A percentile compares a stretch with the other conserved stretches of the same genome.
Evolutionary conservation across 2,888 invertebrate genomes (phyloP).

Genomic region (Anticlea derivata): DNA sequence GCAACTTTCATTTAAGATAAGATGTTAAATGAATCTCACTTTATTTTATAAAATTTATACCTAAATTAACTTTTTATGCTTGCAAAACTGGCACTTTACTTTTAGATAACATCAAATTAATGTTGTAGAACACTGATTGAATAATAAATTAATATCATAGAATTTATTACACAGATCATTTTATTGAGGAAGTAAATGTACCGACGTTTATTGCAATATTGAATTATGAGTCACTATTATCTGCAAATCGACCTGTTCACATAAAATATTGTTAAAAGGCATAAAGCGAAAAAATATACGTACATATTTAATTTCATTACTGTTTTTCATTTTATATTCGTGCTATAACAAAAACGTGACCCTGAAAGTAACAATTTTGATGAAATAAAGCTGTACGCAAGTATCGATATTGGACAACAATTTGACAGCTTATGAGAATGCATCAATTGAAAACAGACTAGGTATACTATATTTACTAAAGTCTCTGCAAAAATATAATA

Average conservation of each 20-base stretch:
- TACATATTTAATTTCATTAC: slow-evolving; percentile 78
- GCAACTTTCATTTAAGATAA: slow-evolving; percentile 55
- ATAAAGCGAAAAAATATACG: slow-evolving; percentile 79
- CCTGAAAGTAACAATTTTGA: no score
- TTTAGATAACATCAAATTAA: slow-evolving; percentile 53
- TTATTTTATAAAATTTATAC: slow-evolving; percentile 53
- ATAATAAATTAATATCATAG: slow-evolving; percentile 42
- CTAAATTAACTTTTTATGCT: slow-evolving; percentile 52
- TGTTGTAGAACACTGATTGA: slow-evolving; percentile 51
- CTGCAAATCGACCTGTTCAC: slow-evolving; percentile 68
- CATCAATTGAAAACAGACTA: no score
- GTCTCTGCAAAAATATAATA: no score
- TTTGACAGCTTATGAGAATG: no score
- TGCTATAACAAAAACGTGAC: no score
- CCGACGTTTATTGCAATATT: slow-evolving; percentile 49
- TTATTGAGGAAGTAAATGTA: slow-evolving; percentile 38
- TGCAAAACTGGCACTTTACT: slow-evolving; percentile 59
- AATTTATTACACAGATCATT: slow-evolving; percentile 46
- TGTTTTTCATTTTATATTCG: slow-evolving; percentile 46
- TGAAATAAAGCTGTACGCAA: no score
- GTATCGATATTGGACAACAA: no score
- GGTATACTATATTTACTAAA: no score
- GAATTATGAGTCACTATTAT: slow-evolving; percentile 55
- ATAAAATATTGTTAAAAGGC: slow-evolving; percentile 76
- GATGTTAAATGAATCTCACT: slow-evolving; percentile 60